phyloP scores from a whole-genome alignment of 2,797 vertebrate genomes.

The Hirundo rustica region DNA sequence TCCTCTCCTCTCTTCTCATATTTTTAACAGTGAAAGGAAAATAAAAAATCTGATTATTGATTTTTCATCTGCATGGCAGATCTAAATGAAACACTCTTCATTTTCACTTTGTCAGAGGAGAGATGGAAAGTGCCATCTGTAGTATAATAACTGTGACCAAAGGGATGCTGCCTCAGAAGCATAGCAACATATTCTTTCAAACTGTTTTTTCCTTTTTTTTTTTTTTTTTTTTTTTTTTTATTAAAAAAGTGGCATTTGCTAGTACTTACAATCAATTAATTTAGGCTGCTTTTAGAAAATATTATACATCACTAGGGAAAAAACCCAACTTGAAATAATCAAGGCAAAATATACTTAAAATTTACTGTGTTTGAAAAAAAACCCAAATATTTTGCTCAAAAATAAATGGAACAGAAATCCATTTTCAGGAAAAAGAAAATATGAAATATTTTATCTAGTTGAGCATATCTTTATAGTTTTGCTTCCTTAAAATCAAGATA shows the following conservation, averaged over 20 bases:
- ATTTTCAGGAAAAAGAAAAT: neutral
- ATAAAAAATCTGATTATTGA: neutral
- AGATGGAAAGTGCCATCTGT: constrained; percentile 32
- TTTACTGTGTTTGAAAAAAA: neutral
- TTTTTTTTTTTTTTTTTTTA: neutral
- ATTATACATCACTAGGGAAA: neutral
- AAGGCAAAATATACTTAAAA: fast-evolving
- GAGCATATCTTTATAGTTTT: neutral
- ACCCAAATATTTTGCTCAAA: fast-evolving
- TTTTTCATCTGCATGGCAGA: neutral
- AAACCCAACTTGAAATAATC: neutral
- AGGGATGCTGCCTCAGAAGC: neutral
- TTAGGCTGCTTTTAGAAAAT: neutral
- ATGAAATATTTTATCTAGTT: neutral
- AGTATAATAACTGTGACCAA: constrained; percentile 18
- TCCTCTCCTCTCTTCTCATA: no score
- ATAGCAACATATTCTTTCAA: neutral
- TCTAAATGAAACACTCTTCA: neutral
- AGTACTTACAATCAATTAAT: neutral
- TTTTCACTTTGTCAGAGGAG: constrained; percentile 21
- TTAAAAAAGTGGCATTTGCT: neutral
- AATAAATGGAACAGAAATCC: fast-evolving
- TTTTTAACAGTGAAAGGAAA: neutral
- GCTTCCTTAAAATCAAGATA: fast-evolving
- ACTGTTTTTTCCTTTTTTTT: neutral